Conservation (phyloP, 1,140 invertebrate genomes). For the Bombus fervidus region DNA sequence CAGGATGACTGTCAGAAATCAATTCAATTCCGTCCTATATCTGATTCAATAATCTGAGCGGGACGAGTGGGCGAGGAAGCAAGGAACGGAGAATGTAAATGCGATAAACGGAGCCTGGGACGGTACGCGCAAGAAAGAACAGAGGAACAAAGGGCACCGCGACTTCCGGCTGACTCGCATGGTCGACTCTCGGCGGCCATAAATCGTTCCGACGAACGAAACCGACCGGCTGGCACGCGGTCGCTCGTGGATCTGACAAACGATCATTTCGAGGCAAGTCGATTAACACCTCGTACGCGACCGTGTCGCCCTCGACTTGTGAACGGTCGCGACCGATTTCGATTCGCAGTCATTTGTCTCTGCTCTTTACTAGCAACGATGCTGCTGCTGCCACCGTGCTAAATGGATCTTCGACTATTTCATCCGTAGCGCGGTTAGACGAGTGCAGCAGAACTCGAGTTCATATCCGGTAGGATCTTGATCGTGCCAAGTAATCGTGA, state of each 20-base stretch:
- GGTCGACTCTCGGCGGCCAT: slow-evolving; percentile 61
- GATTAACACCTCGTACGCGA: slow-evolving; percentile 70
- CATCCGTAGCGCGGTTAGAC: background rate
- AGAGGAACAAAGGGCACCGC: slow-evolving; percentile 64
- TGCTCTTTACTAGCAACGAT: background rate
- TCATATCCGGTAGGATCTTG: too few species aligned
- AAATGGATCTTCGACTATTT: background rate
- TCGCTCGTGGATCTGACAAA: slow-evolving; percentile 62
- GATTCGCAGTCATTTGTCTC: slow-evolving; percentile 38
- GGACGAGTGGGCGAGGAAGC: slow-evolving; percentile 64
- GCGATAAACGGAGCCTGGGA: slow-evolving; percentile 74
- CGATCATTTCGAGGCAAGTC: slow-evolving; percentile 62
- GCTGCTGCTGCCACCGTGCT: too few species aligned
- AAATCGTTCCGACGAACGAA: slow-evolving; percentile 71
- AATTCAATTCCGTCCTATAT: slow-evolving; percentile 79
- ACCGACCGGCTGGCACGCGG: slow-evolving; percentile 35
- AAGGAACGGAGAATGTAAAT: slow-evolving; percentile 65
- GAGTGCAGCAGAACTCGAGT: too few species aligned
- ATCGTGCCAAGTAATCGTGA: too few species aligned
- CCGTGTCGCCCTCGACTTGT: background rate
- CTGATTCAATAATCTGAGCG: slow-evolving; percentile 77
- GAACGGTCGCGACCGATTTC: slow-evolving; percentile 6
- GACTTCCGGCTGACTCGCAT: slow-evolving; percentile 69
- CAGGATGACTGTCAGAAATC: slow-evolving; percentile 78
- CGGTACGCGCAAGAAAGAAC: slow-evolving; percentile 43